Evolutionary conservation across 2,113 vertebrate genomes (phyloP), one percentile per base, ranked within the genome.

Genomic region (Malurus melanocephalus): DNA sequence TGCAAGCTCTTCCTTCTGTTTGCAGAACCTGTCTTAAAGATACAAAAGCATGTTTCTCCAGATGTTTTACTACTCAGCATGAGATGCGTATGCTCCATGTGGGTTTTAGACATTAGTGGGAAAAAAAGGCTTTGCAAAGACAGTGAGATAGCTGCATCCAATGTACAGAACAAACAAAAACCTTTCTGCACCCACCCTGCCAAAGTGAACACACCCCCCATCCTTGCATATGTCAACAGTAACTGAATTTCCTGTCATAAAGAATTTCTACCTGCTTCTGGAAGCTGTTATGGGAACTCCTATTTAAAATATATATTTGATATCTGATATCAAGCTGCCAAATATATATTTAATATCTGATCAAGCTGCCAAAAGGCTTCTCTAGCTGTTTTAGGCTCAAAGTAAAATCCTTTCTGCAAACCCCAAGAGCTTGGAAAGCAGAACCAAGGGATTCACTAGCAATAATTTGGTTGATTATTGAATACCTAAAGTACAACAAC

Each of bases 171-270:
- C 17, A 80, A 75, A 81, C 45, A 66, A 49, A 74, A 69, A 8
- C 1, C 30, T 68, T 78, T 65, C 33, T 18, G 16, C 28, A 61
- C 16, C 28, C 27, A 8, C 38, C 85, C 10, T 53, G 35, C 68
- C 40, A 38, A 38, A 38, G 38, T 38, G 38, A 38, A 65, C 28
- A n/a, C 20, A 19, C 9, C 4, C 22, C 18, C 15, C 13, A 4
- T 18, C 38, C 6, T 13, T 38, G 32, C 9, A 10, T 24, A 14
- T 18, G 65, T 26, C 26, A 64, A 40, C 4, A 53, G 8, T 38
- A 67, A 62, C 17, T 0, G 0, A 33, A 77, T 75, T 53, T 80
- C n/a, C 42, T 60, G 18, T n/a, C 49, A 53, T 11, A 26, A 49
- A 26, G 28, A 68, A 19, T 72, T 91, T 78, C 57, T 80, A 64